Percentiles rank a stretch among this genome's conserved stretches.
Evolutionary conservation across 2,797 vertebrate species (phyloP).

Genomic region (Cercopithecus neglectus): DNA sequence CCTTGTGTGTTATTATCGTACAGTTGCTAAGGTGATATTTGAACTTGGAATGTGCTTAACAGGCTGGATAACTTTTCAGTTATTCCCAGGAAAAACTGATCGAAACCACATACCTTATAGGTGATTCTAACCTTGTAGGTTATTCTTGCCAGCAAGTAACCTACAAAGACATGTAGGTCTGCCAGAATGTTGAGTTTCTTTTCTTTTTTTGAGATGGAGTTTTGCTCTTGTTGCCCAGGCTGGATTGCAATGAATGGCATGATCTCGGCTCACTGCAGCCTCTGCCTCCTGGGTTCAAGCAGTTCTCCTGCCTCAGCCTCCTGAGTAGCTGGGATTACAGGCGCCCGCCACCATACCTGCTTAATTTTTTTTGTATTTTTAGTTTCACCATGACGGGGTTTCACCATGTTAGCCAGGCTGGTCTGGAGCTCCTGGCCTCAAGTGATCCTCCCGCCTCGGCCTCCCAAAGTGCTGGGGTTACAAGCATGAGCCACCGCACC

Average conservation of each 20-base stretch:
- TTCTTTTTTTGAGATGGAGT: not conserved
- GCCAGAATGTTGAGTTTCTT: constrained; percentile 28
- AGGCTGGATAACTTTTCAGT: not conserved
- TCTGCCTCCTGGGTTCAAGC: not conserved
- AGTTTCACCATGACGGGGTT: not conserved
- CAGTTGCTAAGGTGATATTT: constrained; percentile 13
- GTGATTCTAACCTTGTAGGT: not conserved
- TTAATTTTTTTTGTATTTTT: not conserved
- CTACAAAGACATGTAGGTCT: not conserved
- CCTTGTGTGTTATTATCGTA: constrained; percentile 5
- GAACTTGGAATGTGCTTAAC: constrained; percentile 36
- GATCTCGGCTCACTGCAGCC: not conserved
- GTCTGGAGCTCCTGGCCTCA: not conserved
- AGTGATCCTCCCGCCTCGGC: not conserved
- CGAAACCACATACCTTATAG: not conserved
- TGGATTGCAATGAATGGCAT: not conserved
- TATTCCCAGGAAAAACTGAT: constrained; percentile 37
- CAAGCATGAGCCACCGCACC: not conserved
- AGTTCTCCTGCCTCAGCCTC: not conserved
- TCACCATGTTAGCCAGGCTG: not conserved
- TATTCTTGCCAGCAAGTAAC: constrained; percentile 49
- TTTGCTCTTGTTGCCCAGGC: not conserved
- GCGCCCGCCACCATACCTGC: too few relatives aligned
- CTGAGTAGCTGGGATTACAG: not conserved
- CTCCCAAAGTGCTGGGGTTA: not conserved